phyloP scores from a whole-genome alignment of 2,797 vertebrate species.

The Myotis findleyi region DNA sequence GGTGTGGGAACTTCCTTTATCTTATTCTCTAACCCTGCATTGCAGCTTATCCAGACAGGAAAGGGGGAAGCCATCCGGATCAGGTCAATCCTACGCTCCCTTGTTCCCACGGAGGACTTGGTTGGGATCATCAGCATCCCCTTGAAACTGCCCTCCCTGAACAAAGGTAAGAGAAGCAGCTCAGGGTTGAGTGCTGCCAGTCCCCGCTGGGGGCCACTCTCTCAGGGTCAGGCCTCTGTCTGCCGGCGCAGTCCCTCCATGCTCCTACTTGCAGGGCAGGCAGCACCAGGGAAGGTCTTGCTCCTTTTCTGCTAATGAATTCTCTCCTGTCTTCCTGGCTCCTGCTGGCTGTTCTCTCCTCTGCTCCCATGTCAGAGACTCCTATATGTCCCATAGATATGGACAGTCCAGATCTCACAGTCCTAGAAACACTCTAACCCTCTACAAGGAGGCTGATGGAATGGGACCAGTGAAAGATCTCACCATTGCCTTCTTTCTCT shows the following conservation, averaged over 20 bases:
- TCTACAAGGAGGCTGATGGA: background rate
- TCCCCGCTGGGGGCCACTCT: too few relatives aligned
- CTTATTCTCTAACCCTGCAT: constrained; percentile 55
- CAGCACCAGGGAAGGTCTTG: background rate
- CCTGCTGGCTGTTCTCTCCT: background rate
- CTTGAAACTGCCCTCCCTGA: constrained; percentile 93
- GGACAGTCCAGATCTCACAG: background rate
- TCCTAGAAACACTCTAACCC: background rate
- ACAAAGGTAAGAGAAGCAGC: constrained; percentile 92
- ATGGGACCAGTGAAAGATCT: background rate
- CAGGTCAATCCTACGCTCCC: constrained; percentile 96
- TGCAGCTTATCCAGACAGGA: constrained; percentile 97
- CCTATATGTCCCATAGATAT: fast-evolving
- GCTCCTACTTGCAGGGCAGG: background rate
- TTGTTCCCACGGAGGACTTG: constrained; percentile 97
- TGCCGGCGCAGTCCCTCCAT: fast-evolving
- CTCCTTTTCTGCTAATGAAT: background rate
- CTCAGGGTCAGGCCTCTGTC: background rate
- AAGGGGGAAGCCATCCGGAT: constrained; percentile 99
- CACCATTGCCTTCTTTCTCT: background rate
- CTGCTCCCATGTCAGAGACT: background rate
- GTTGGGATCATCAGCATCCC: constrained; percentile 99
- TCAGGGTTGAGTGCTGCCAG: background rate
- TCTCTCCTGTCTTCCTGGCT: background rate
- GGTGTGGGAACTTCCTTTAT: background rate